Evolutionary conservation across 2,888 invertebrate genomes (phyloP), one percentile per base, ranked within the genome.

Genomic region (Argyresthia albistria): DNA sequence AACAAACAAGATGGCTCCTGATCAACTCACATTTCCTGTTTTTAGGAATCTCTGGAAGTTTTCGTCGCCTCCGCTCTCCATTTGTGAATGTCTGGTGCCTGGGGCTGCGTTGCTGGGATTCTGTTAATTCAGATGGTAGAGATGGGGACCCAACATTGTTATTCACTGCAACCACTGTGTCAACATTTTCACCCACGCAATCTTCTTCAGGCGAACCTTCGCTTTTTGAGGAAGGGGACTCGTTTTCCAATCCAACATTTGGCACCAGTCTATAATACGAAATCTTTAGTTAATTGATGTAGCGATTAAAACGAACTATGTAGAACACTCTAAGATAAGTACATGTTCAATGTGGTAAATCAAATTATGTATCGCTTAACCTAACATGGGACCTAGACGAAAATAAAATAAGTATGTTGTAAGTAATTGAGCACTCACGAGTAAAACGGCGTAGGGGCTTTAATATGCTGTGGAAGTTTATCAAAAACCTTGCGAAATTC

Each of bases 401-500:
- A 16, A 10, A 46, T n/a, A 7, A 45, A 15, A 10, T 15, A 9
- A 45, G 45, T 6, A 16, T 39, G 7, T 11, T 39, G 7, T 39
- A 3, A 43, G 39, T 11, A 39, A 39, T 39, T 39, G 8, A 46
- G 45, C 63, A 92, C 96, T 96, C 90, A 96, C 96, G 95, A 95
- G 82, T 96, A 97, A 84, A 94, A 95, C 55, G 94, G 93, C 63
- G 94, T 91, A 53, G 95, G 92, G 51, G 93, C 92, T 75, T 92
- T 93, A 60, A 92, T 91, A 68, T 93, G 92, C 73, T 93, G 93
- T 56, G 94, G 93, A 76, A 94, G 88, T 83, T 92, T 91, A 69
- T 95, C 95, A 80, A 95, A 96, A 77, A 93, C 92, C 69, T 93
- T 93, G 69, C 93, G 93, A 89, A 97, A 96, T 90, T 97, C 95